Base-by-base conservation (phyloP, 2,113 vertebrate species). In the Emberiza fucata region DNA sequence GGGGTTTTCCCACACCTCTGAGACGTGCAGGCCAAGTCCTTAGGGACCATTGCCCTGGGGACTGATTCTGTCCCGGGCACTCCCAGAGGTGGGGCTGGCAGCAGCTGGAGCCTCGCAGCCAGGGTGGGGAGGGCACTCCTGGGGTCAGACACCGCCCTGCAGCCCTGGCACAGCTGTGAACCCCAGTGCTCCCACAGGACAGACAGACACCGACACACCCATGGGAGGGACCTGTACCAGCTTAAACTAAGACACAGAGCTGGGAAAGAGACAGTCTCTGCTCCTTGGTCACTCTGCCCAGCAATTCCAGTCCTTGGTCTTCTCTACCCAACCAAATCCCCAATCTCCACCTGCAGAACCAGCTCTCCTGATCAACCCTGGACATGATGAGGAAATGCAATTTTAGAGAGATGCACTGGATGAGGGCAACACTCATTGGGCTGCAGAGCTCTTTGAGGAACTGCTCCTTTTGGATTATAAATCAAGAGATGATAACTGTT, bases 51-150 rank as follows among this genome's bases (percentile, higher is more conserved):
- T 44, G 45, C 50, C 28, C 4, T 35, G 16, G 50, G 45, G 15
- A 18, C 53, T 5, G 29, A 3, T 22, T 47, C 42, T 84, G 39
- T 13, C 69, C 23, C 25, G 53, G 40, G 23, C 25, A 39, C 33
- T 37, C 47, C 10, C 39, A 33, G 42, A 57, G 31, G 33, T 1
- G 1, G 72, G 59, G 29, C 29, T 0, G 37, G 48, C 3, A 0
- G 70, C 42, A 31, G 31, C 31, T 39, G 1, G 18, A 15, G 31
- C 19, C 9, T 22, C 66, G 35, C 14, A 9, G 28, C 56, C 35
- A 35, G 21, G n/a, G 12, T 15, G 33, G 54, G 61, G 8, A 25
- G 70, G 81, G 35, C 31, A 12, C 18, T 42, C 5, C 3, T 1
- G 3, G 5, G 8, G n/a, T 5, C n/a, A 76, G 25, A 37, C 23